A percentile compares a stretch with the other conserved stretches of the same genome.
Evolutionary conservation across 2,888 invertebrate genomes (phyloP).

Genomic region (Eilema depressum): DNA sequence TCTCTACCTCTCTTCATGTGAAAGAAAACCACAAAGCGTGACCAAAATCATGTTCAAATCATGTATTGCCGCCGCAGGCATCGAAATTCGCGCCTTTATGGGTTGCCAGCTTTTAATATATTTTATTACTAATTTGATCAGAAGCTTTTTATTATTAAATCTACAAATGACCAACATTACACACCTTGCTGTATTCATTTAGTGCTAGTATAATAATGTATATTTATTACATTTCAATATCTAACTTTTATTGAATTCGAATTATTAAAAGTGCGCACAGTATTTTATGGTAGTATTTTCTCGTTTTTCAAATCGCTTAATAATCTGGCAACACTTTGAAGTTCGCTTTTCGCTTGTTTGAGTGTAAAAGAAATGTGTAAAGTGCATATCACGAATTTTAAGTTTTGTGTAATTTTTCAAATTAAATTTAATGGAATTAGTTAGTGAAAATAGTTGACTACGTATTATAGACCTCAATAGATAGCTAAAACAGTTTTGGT

Average conservation of each 20-base stretch:
- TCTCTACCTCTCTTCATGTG: too few relatives aligned
- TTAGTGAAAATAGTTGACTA: slow-evolving; percentile 19
- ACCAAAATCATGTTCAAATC: not conserved
- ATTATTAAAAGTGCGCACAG: not conserved
- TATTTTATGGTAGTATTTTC: not conserved
- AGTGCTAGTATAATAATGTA: not conserved
- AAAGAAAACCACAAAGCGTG: not conserved
- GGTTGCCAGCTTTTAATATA: not conserved
- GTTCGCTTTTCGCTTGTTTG: slow-evolving; percentile 47
- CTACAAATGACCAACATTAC: not conserved
- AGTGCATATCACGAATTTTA: slow-evolving; percentile 44
- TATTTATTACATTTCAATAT: not conserved
- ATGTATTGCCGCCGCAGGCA: not conserved
- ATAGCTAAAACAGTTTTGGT: slow-evolving; percentile 26
- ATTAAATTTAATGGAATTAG: slow-evolving; percentile 29
- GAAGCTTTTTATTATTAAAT: not conserved
- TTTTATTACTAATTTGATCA: not conserved
- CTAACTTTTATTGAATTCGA: not conserved
- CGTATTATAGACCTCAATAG: slow-evolving; percentile 1
- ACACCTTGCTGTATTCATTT: not conserved
- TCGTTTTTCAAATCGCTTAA: not conserved
- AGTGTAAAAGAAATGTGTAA: slow-evolving; percentile 49
- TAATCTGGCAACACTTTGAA: slow-evolving; percentile 38
- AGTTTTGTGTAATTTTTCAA: slow-evolving; percentile 38
- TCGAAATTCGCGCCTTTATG: slow-evolving; percentile 13